Evolutionary conservation across 2,888 invertebrate genomes (phyloP).

Genomic region (Megamerina dolium): DNA sequence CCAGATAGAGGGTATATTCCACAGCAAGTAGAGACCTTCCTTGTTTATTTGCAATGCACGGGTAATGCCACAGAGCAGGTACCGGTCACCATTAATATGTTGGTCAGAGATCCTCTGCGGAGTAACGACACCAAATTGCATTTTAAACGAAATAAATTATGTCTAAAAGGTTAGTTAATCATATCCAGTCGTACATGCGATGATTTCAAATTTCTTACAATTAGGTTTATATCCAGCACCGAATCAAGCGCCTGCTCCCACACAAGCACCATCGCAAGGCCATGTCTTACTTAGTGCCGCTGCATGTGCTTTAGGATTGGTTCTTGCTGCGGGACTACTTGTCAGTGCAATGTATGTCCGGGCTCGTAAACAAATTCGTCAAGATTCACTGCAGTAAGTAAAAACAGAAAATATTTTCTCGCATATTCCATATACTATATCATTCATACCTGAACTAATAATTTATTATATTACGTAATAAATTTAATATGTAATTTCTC

Average conservation of each 20-base stretch:
- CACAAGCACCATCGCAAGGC: slow-evolving; percentile 61
- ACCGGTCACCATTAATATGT: slow-evolving; percentile 72
- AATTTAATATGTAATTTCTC: slow-evolving; percentile 28
- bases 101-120: slow-evolving; percentile 68
- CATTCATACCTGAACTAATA: not conserved
- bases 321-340: slow-evolving; percentile 43
- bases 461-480: no score
- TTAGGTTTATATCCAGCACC: slow-evolving; percentile 54
- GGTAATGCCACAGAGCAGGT: slow-evolving; percentile 76
- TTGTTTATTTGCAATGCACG: slow-evolving; percentile 76
- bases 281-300: slow-evolving; percentile 74
- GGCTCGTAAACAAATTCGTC: slow-evolving; percentile 47
- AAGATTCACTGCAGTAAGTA: slow-evolving; percentile 48
- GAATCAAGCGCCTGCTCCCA: slow-evolving; percentile 66
- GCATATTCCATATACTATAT: not conserved
- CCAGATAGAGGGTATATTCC: slow-evolving; percentile 75
- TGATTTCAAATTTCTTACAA: slow-evolving; percentile 11
- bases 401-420: not conserved
- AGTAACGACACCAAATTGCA: slow-evolving; percentile 67
- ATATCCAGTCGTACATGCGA: not conserved
- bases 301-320: slow-evolving; percentile 66
- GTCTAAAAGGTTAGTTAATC: slow-evolving; percentile 61
- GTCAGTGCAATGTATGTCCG: slow-evolving; percentile 49
- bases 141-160: slow-evolving; percentile 82
- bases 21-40: slow-evolving; percentile 67